Evolutionary conservation across 2,888 invertebrate species (phyloP), one percentile per base, ranked within the genome.

Genomic region (Pocota personata): DNA sequence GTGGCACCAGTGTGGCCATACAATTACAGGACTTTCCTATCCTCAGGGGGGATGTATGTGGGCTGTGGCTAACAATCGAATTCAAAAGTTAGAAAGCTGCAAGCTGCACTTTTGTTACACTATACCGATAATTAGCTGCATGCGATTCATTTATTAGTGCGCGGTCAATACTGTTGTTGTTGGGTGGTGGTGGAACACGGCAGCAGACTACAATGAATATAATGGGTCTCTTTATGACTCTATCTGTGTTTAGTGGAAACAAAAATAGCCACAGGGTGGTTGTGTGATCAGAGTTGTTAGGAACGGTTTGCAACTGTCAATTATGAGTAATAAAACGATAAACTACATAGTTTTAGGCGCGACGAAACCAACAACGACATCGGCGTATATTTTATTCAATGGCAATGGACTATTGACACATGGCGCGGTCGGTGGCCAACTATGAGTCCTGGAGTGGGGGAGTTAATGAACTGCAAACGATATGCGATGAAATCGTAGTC

Each of bases 381-480:
- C 58, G 67, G 43, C 52, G 66, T 66, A 86, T 86, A 77, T 71
- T 82, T 86, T 80, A 82, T 86, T 86, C 77, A 86, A 76, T 75
- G 84, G 80, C 80, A 86, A 76, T 86, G 75, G 57, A 76, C 79
- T 72, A 66, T 66, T 86, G 78, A 83, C 78, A 78, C 40, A 71
- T 43, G 62, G 48, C 8, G 55, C 43, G 52, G 64, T 58, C 58
- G 46, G 14, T 66, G 73, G 16, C 50, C 27, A 19, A 37, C 14
- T 50, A 19, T 14, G 5, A 21, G 57, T 37, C 19, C 6, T 55
- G 8, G 3, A 4, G 16, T 19, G 66, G 48, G 52, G 35, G 35
- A 82, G 86, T 77, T 86, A 86, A 86, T 86, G 86, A 86, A 86
- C 86, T 86, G 86, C 80, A 82, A 86, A 86, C 66, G 82, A 86